Evolutionary conservation across 2,113 vertebrate genomes (phyloP), one percentile per base, ranked within the genome.

Genomic region (Trochalopteron elliotii): DNA sequence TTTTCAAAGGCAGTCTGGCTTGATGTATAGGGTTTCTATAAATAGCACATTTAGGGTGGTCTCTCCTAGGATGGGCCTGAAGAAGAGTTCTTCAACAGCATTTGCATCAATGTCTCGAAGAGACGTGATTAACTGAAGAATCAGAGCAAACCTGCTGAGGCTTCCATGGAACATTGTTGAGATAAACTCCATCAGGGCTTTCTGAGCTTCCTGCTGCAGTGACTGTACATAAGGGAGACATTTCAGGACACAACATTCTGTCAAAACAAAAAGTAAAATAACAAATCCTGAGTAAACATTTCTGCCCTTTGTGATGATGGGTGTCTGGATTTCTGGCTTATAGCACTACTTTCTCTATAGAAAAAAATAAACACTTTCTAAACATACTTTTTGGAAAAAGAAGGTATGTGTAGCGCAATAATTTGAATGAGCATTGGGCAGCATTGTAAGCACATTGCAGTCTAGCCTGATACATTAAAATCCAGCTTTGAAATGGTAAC

Each of bases 181-280:
- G 31, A 88, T 64, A 75, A 96, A 93, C 21, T 95, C 92, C 77
- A 91, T 95, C 81, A 97, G 83, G 27, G 82, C 84, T 53, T 79
- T 86, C 57, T 83, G 74, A 75, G 96, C 97, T 93, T 97, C 96
- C 70, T 93, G 83, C 69, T 97, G 96, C 81, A 96, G 87, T 35
- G 33, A 94, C 81, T 97, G 90, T 68, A 97, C 67, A 8, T 96
- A 95, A 12, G 83, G 87, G 31, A 89, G 88, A 57, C 53, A 95
- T 78, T 80, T 96, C 71, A 97, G 82, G 40, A 61, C 72, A 22
- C 3, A 15, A 49, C 59, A 28, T 61, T 93, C 83, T 93, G 80
- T 61, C 40, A 96, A 92, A 94, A 86, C 22, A 72, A 71, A 69
- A 94, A 93, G 33, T 50, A 61, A 93, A 89, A 81, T 19, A 77